These are phyloP conservation scores for Sycophila sp. DNA, from an alignment of 1,140 invertebrate species.

Conservation along the genomic window DNA sequence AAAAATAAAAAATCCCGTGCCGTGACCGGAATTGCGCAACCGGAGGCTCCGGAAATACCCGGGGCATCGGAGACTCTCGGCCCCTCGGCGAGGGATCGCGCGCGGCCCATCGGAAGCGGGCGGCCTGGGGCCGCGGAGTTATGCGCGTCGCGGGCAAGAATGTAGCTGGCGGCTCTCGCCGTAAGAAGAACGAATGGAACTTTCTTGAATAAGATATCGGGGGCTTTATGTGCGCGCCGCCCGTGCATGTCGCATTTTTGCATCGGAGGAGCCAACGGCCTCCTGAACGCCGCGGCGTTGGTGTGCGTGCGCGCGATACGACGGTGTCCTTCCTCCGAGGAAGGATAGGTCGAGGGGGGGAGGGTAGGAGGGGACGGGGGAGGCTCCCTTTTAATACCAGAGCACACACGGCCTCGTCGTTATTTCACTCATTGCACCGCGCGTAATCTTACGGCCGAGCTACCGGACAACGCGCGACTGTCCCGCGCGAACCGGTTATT, in stretches of 20 bases:
- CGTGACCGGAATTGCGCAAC: neutral
- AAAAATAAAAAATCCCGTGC: too few relatives aligned
- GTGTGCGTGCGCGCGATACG: too few relatives aligned
- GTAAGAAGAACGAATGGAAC: conserved; percentile 63
- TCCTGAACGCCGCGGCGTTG: too few relatives aligned
- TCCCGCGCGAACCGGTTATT: conserved; percentile 27
- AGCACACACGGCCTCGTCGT: conserved; percentile 22
- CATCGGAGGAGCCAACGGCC: conserved; percentile 46
- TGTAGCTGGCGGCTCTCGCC: conserved; percentile 45
- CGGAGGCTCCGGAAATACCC: conserved; percentile 10
- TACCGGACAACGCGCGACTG: conserved; percentile 21
- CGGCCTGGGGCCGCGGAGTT: conserved; percentile 53
- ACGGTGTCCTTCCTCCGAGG: too few relatives aligned
- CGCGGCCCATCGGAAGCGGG: conserved; percentile 42
- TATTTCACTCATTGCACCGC: conserved; percentile 33
- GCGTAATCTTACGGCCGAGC: conserved; percentile 10
- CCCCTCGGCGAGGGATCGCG: neutral
- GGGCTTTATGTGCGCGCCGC: conserved; percentile 30
- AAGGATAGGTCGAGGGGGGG: too few relatives aligned
- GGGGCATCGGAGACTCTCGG: conserved; percentile 36
- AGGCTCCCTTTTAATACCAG: too few relatives aligned
- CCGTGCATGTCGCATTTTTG: conserved; percentile 43
- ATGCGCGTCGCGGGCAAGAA: conserved; percentile 60
- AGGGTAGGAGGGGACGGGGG: too few relatives aligned
- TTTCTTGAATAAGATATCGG: conserved; percentile 65